Conservation (phyloP, 1,140 invertebrate genomes). For the Calliopsis andreniformis region DNA sequence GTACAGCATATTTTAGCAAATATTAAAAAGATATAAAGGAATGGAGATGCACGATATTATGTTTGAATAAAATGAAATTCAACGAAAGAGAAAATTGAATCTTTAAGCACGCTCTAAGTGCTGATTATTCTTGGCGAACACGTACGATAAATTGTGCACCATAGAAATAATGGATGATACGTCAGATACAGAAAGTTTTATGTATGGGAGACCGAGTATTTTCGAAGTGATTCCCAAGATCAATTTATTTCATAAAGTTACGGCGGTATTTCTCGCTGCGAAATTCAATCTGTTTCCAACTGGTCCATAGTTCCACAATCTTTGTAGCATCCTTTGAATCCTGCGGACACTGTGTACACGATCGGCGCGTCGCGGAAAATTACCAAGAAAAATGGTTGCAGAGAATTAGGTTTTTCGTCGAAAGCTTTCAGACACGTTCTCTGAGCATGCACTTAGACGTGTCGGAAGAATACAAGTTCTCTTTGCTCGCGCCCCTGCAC, state of each 20-base stretch:
- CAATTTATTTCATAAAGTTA: neutral
- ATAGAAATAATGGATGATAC: neutral
- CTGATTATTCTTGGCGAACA: neutral
- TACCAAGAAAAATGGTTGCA: neutral
- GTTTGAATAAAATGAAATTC: too few species aligned
- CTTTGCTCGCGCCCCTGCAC: neutral
- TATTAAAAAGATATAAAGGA: too few species aligned
- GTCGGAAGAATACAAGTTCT: neutral
- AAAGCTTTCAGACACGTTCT: neutral
- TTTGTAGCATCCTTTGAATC: neutral
- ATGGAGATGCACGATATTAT: too few species aligned
- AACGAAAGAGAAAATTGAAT: too few species aligned
- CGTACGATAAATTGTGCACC: neutral
- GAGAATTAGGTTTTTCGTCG: neutral
- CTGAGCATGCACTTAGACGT: conserved; percentile 2
- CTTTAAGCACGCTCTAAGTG: too few species aligned
- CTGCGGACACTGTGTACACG: neutral
- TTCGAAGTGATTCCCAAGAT: too few species aligned
- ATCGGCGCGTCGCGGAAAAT: conserved; percentile 3
- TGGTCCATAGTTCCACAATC: neutral
- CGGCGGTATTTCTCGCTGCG: too few species aligned
- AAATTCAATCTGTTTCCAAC: neutral
- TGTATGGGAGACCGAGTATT: neutral
- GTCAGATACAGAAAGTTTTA: neutral
- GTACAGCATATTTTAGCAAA: too few species aligned